These are phyloP conservation scores for Epizoanthus ramosus DNA, from an alignment of 92 coral and sea anemone genomes.

Conservation along the genomic window DNA sequence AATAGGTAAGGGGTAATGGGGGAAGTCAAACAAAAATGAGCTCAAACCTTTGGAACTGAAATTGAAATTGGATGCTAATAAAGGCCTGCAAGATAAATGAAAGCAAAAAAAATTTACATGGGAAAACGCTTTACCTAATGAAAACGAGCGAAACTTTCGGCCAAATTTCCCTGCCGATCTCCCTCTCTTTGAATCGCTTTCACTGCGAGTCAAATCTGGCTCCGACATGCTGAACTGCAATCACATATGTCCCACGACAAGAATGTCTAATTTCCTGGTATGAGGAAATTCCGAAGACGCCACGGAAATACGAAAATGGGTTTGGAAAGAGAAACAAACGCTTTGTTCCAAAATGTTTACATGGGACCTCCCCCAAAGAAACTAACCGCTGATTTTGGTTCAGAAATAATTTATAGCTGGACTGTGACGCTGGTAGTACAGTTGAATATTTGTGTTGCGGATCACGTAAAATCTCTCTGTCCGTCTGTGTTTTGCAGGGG, in stretches of 20 bases:
- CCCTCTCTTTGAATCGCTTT: background rate
- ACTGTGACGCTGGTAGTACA: background rate
- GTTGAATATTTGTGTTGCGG: background rate
- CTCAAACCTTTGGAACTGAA: too few species aligned
- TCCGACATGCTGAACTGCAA: slow-evolving; percentile 22
- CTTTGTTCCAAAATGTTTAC: slow-evolving; percentile 37
- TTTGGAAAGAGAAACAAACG: slow-evolving; percentile 18
- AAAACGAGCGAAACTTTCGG: slow-evolving; percentile 36
- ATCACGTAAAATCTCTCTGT: background rate
- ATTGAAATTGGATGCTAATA: background rate
- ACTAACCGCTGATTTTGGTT: slow-evolving; percentile 17
- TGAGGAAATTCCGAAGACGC: background rate
- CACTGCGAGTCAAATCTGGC: slow-evolving; percentile 16
- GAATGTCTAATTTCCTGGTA: background rate
- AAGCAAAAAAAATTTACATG: background rate
- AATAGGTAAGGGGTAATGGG: too few species aligned
- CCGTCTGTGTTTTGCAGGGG: background rate
- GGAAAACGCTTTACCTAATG: background rate
- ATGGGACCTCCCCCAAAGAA: slow-evolving; percentile 18
- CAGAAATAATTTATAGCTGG: slow-evolving; percentile 24
- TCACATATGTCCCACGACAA: background rate
- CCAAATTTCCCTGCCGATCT: slow-evolving; percentile 27
- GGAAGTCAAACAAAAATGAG: background rate
- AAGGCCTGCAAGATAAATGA: background rate
- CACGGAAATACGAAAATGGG: slow-evolving; percentile 15